These are phyloP conservation scores for Marmota flaviventris DNA, from an alignment of 2,113 vertebrate genomes.

Conservation along the genomic window DNA sequence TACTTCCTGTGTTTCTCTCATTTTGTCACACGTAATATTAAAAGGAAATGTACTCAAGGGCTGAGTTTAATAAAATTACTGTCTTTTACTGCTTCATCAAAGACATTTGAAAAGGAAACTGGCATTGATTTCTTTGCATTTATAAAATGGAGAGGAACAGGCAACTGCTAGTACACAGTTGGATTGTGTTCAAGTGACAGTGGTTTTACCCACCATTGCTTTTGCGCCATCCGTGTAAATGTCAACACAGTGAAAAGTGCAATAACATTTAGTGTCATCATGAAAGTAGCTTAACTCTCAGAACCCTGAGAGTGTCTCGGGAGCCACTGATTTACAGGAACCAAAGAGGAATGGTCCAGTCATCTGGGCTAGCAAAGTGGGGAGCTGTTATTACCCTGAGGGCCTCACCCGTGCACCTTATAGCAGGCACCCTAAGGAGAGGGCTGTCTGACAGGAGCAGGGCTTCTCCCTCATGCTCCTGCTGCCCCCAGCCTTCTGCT, in stretches of 20 bases:
- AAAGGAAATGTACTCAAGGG: background rate
- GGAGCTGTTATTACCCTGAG: background rate
- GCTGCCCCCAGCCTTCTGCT: background rate
- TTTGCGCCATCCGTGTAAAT: background rate
- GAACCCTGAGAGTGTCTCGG: background rate
- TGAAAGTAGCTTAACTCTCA: background rate
- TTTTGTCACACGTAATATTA: background rate
- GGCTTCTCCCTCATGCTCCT: background rate
- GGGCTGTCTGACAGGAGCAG: background rate
- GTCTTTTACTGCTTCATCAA: background rate
- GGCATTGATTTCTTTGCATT: background rate
- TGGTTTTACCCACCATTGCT: background rate
- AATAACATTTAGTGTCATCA: background rate
- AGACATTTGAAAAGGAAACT: slow-evolving; percentile 28
- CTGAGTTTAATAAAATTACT: background rate
- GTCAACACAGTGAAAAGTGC: background rate
- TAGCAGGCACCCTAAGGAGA: background rate
- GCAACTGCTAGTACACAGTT: background rate
- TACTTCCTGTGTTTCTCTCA: background rate
- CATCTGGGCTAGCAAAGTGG: background rate
- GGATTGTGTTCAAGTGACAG: background rate
- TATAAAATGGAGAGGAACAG: background rate
- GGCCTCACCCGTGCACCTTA: background rate
- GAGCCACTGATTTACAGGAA: background rate
- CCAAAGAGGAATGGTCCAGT: background rate